Conservation (phyloP, 2,113 vertebrate genomes). For the Dromaius novaehollandiae region DNA sequence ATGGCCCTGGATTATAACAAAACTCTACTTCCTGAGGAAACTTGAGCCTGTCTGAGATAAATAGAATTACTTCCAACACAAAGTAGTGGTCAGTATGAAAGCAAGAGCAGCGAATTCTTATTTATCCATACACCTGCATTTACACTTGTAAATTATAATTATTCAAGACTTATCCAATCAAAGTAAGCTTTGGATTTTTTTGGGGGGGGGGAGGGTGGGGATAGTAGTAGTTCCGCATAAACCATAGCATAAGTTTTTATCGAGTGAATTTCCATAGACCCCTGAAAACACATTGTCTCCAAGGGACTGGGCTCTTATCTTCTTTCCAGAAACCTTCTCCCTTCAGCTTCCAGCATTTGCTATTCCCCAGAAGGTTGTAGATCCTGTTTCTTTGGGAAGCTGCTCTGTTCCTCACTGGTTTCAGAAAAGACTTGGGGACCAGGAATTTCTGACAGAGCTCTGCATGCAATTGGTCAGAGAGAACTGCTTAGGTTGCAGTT, state of each 20-base stretch:
- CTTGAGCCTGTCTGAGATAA: neutral
- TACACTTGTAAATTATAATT: neutral
- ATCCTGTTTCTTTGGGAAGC: neutral
- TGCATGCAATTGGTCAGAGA: neutral
- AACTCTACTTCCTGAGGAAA: neutral
- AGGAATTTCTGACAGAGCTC: neutral
- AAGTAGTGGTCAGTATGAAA: neutral
- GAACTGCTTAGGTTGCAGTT: neutral
- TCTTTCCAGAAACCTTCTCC: neutral
- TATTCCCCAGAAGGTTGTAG: neutral
- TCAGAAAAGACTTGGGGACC: neutral
- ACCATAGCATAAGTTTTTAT: neutral
- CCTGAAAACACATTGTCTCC: neutral
- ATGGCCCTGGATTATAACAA: neutral
- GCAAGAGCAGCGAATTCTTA: rapidly evolving
- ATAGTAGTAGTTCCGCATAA: neutral
- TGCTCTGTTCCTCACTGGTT: neutral
- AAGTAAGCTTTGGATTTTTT: neutral
- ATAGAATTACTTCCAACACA: neutral
- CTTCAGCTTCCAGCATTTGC: neutral
- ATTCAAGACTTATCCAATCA: neutral
- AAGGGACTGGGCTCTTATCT: neutral
- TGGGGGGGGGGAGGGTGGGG: neutral
- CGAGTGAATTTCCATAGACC: neutral
- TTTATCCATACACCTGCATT: neutral